phyloP scores from a whole-genome alignment of 2,888 invertebrate species.

The Timema cristinae region DNA sequence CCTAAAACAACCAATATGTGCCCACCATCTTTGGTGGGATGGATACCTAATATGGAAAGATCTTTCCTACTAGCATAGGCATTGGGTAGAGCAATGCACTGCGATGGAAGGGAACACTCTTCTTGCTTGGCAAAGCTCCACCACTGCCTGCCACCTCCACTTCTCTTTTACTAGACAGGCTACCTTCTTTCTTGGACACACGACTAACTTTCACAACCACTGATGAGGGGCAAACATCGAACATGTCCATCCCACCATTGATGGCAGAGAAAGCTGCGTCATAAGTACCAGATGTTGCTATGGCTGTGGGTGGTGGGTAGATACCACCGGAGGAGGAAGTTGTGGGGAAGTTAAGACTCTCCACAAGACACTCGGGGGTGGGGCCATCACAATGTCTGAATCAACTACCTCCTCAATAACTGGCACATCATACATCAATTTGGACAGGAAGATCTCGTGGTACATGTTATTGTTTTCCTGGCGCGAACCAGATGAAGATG shows the following conservation, averaged over 20 bases:
- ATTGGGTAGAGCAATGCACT: constrained; percentile 55
- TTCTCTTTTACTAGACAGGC: constrained; percentile 19
- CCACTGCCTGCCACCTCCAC: neutral
- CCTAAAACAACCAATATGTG: constrained; percentile 59
- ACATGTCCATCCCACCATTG: constrained; percentile 26
- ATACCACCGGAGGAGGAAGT: constrained; percentile 38
- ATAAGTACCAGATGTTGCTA: constrained; percentile 32
- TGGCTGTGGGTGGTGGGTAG: constrained; percentile 35
- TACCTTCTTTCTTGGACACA: constrained; percentile 24
- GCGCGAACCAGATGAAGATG: constrained; percentile 42
- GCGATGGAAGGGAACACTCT: constrained; percentile 49
- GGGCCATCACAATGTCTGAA: constrained; percentile 35
- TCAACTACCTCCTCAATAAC: constrained; percentile 43
- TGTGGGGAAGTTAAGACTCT: constrained; percentile 40
- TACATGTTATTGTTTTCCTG: constrained; percentile 43
- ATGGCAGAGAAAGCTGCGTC: constrained; percentile 23
- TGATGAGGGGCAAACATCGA: constrained; percentile 29
- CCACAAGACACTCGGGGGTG: constrained; percentile 40
- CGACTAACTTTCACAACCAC: constrained; percentile 26
- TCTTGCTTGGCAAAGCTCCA: neutral
- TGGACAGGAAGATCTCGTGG: constrained; percentile 43
- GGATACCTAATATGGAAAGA: constrained; percentile 57
- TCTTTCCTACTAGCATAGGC: constrained; percentile 50
- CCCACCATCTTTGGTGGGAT: constrained; percentile 65
- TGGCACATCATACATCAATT: constrained; percentile 44